phyloP scores from a whole-genome alignment of 1,140 invertebrate genomes.

The Macrocentrus cingulum region DNA sequence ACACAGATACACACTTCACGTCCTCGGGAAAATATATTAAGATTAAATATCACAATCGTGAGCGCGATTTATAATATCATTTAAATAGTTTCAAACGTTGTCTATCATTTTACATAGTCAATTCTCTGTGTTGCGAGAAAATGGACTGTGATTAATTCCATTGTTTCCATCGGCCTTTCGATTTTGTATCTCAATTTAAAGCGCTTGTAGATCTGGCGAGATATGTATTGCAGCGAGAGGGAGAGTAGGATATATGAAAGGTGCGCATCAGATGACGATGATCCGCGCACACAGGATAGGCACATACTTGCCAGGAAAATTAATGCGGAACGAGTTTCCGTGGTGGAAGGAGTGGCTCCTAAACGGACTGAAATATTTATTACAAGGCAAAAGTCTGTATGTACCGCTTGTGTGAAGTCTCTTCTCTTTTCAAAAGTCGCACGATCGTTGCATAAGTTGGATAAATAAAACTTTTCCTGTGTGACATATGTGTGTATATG shows the following conservation, averaged over 20 bases:
- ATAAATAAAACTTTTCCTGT: conserved; percentile 11
- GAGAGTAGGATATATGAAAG: conserved; percentile 16
- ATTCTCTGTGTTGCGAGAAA: too few species aligned
- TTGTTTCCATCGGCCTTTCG: conserved; percentile 4
- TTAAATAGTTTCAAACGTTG: neutral
- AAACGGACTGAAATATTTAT: conserved; percentile 43
- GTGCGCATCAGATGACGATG: conserved; percentile 10
- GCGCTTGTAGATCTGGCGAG: conserved; percentile 1
- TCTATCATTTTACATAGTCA: neutral
- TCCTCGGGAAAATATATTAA: neutral
- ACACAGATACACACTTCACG: neutral
- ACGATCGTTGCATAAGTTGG: conserved; percentile 12
- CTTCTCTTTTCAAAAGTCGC: conserved; percentile 1
- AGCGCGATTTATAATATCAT: conserved; percentile 1
- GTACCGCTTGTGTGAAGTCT: neutral
- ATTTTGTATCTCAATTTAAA: conserved; percentile 18
- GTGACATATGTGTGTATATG: neutral
- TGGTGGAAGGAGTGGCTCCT: conserved; percentile 37
- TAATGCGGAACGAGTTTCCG: conserved; percentile 38
- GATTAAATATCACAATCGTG: too few species aligned
- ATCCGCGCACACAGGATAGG: neutral
- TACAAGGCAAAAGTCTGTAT: conserved; percentile 13
- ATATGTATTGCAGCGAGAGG: neutral
- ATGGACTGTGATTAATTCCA: conserved; percentile 10
- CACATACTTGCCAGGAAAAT: conserved; percentile 32